A percentile compares a stretch with the other conserved stretches of the same genome.
phyloP scores from a whole-genome alignment of 2,797 vertebrate genomes.

The Ispidina picta region DNA sequence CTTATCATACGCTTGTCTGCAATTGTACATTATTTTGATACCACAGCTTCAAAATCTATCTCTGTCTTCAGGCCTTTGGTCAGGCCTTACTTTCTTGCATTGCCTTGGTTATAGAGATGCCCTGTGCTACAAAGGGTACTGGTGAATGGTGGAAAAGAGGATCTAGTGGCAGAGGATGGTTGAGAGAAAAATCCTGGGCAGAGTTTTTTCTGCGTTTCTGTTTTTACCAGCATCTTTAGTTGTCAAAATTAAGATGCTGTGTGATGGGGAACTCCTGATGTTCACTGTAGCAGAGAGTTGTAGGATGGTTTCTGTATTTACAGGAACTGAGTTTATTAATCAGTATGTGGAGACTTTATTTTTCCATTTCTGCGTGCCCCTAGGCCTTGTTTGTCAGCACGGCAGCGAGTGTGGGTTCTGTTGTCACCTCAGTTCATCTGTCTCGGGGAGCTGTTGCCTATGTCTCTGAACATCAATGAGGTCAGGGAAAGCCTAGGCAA shows the following conservation, averaged over 20 bases:
- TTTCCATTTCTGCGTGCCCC: rapidly evolving
- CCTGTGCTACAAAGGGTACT: not conserved
- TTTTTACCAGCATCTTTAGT: not conserved
- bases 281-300: not conserved
- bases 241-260: not conserved
- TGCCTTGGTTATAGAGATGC: not conserved
- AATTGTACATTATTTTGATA: not conserved
- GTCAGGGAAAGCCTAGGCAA: not conserved
- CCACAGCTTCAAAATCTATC: not conserved
- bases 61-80: not conserved
- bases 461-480: not conserved
- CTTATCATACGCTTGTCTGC: not conserved
- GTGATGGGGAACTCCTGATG: not conserved
- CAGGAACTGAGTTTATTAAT: not conserved
- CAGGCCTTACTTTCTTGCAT: rapidly evolving
- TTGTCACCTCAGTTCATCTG: not conserved
- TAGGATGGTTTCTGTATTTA: not conserved
- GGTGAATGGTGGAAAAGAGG: not conserved
- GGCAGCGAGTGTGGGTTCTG: rapidly evolving
- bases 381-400: not conserved
- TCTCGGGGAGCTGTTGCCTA: not conserved
- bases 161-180: not conserved
- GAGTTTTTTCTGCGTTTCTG: not conserved
- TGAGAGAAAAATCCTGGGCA: not conserved
- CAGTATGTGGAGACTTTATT: not conserved